A percentile compares a stretch with the other conserved stretches of the same genome.
phyloP scores from a whole-genome alignment of 2,888 invertebrate species.

The Eristalis pertinax region DNA sequence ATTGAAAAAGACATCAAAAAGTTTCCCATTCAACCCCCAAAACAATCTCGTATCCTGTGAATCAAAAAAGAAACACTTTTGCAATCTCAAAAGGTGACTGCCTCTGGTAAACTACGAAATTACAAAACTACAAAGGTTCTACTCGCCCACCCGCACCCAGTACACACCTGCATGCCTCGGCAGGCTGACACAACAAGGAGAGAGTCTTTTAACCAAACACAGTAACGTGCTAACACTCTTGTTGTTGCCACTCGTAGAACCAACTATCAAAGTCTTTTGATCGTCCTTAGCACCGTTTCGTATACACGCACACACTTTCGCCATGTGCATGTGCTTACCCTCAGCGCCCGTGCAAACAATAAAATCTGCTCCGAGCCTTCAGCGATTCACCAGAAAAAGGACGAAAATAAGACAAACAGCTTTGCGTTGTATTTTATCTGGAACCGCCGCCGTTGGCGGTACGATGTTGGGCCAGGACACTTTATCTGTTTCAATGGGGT shows the following conservation, averaged over 20 bases:
- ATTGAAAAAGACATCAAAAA: constrained; percentile 30
- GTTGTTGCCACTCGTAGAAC: constrained; percentile 35
- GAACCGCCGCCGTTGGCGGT: constrained; percentile 54
- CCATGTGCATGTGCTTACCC: constrained; percentile 17
- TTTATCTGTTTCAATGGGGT: constrained; percentile 34
- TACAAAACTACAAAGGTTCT: constrained; percentile 42
- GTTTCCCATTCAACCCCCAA: not conserved
- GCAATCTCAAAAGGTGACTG: constrained; percentile 44
- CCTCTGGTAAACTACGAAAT: constrained; percentile 40
- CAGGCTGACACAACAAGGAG: not conserved
- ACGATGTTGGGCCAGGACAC: constrained; percentile 20
- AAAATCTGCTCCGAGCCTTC: constrained; percentile 38
- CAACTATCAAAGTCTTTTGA: constrained; percentile 64
- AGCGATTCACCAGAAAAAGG: constrained; percentile 39
- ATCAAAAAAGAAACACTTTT: constrained; percentile 44
- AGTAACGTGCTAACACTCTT: not conserved
- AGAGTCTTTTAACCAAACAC: constrained; percentile 5
- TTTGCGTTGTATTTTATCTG: constrained; percentile 48
- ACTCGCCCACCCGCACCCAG: not conserved
- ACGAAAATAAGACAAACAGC: constrained; percentile 35
- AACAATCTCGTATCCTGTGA: constrained; percentile 1
- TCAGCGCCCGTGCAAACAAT: constrained; percentile 17
- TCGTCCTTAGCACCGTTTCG: constrained; percentile 63
- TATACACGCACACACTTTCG: constrained; percentile 6
- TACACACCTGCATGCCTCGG: not conserved